Conservation (phyloP, 30 jellyfish, hydroid and myxozoan species). For the Mastigias papua region DNA sequence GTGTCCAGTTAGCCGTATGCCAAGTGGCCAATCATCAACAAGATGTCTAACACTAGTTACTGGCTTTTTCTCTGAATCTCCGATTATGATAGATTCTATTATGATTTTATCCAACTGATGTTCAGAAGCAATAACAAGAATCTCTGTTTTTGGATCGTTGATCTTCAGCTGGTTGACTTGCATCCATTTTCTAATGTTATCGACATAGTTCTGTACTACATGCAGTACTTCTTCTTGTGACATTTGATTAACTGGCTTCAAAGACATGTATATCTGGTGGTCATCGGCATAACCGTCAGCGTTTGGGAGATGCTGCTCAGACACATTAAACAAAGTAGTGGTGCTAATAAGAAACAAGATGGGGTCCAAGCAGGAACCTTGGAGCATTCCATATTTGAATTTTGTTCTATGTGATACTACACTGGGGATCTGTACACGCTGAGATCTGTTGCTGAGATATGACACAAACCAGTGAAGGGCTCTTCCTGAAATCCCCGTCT, state of each 20-base stretch:
- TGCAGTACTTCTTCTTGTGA: slow-evolving; percentile 59
- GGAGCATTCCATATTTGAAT: background rate
- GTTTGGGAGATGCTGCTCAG: background rate
- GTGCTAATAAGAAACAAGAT: background rate
- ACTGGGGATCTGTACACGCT: slow-evolving; percentile 7
- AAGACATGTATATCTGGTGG: slow-evolving; percentile 18
- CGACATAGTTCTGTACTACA: slow-evolving; percentile 27
- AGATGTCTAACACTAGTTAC: slow-evolving; percentile 29
- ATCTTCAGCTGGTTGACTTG: slow-evolving; percentile 45
- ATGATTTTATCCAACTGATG: too few relatives aligned
- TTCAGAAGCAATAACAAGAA: too few relatives aligned
- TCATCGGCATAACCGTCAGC: background rate
- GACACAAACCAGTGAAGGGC: slow-evolving; percentile 52
- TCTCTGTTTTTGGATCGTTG: slow-evolving; percentile 39
- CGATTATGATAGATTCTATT: slow-evolving; percentile 51
- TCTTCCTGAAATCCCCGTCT: slow-evolving; percentile 28
- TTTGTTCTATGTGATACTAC: background rate
- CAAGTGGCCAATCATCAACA: too few relatives aligned
- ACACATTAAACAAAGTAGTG: background rate
- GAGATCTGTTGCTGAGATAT: too few relatives aligned
- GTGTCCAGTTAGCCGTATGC: too few relatives aligned
- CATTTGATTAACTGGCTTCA: slow-evolving; percentile 33
- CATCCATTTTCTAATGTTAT: slow-evolving; percentile 59
- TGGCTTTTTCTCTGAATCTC: slow-evolving; percentile 57
- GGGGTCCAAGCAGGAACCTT: background rate